A percentile compares a stretch with the other conserved stretches of the same genome.
These are phyloP conservation scores for Cheiracanthium punctorium DNA, from an alignment of 2,888 invertebrate species.

Conservation along the genomic window DNA sequence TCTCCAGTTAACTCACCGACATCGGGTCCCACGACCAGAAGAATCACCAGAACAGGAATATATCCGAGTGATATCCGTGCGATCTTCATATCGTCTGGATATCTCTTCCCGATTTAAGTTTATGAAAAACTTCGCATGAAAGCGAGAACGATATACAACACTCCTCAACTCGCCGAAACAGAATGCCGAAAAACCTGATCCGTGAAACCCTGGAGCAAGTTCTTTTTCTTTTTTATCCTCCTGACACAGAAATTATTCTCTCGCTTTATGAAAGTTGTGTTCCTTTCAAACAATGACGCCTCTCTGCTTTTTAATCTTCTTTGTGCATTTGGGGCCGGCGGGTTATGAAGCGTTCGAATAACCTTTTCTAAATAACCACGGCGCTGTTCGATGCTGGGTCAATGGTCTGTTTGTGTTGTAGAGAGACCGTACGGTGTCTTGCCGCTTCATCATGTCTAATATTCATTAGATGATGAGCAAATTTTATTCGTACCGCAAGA, in stretches of 20 bases:
- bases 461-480: no score
- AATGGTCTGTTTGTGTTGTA: no score
- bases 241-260: slow-evolving; percentile 67
- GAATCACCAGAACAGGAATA: slow-evolving; percentile 15
- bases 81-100: slow-evolving; percentile 14
- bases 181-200: slow-evolving; percentile 64
- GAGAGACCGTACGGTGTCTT: neutral
- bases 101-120: neutral
- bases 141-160: slow-evolving; percentile 29
- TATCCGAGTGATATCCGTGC: neutral
- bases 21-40: neutral
- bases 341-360: neutral
- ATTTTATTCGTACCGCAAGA: no score
- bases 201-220: slow-evolving; percentile 14
- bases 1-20: slow-evolving; percentile 44
- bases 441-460: no score
- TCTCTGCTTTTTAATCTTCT: slow-evolving; percentile 22
- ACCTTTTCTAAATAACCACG: neutral
- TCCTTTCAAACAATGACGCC: slow-evolving; percentile 29
- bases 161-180: no score
- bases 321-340: neutral
- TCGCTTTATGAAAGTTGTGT: slow-evolving; percentile 57
- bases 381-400: neutral
- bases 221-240: slow-evolving; percentile 64
- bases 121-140: neutral